Conservation (phyloP, 2,797 vertebrate species). For the Podargus strigoides region DNA sequence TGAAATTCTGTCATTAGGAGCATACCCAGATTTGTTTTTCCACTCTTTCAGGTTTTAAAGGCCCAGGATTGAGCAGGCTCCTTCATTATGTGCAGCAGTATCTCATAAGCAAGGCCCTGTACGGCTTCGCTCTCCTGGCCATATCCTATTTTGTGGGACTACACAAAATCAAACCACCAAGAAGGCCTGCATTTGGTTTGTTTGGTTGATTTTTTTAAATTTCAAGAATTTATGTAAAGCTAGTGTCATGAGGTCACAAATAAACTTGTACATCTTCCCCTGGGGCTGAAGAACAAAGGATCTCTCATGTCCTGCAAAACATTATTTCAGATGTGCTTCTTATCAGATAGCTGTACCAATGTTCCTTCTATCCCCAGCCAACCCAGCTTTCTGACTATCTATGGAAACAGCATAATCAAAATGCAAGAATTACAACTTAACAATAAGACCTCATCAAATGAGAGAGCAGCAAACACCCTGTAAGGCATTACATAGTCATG, state of each 20-base stretch:
- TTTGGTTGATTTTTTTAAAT: not conserved
- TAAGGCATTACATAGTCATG: not conserved
- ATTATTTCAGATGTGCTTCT: not conserved
- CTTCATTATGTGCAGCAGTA: not conserved
- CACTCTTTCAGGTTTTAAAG: not conserved
- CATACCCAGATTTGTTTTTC: not conserved
- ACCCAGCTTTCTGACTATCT: not conserved
- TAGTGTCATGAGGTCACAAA: rapidly evolving
- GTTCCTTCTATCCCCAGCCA: not conserved
- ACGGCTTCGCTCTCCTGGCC: not conserved
- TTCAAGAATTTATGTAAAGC: not conserved
- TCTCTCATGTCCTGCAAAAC: not conserved
- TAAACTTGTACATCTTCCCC: not conserved
- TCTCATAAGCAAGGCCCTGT: not conserved
- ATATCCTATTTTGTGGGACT: not conserved
- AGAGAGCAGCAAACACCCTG: not conserved
- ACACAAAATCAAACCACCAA: not conserved
- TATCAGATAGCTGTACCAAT: not conserved
- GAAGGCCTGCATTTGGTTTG: not conserved
- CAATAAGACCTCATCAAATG: not conserved
- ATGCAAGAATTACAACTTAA: not conserved
- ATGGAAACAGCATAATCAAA: not conserved
- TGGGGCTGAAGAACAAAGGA: not conserved
- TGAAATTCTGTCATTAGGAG: not conserved
- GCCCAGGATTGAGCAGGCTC: not conserved